phyloP scores from a whole-genome alignment of 2,888 invertebrate species.

The Xestoiulus laeticollis region DNA sequence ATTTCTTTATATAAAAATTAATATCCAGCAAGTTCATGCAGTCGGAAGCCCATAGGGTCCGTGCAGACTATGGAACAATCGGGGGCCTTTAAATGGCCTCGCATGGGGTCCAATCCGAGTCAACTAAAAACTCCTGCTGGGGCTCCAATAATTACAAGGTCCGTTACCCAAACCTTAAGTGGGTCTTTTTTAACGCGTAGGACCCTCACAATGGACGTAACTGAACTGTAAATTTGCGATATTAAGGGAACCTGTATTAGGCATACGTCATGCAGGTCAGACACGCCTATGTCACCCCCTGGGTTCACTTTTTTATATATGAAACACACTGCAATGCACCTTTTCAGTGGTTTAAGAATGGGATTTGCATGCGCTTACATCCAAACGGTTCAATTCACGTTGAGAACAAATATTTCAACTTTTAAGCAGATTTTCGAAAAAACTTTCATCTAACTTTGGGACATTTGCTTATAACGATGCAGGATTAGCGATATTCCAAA shows the following conservation, averaged over 20 bases:
- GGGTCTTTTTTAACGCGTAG: slow-evolving; percentile 19
- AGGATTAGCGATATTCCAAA: too few species aligned
- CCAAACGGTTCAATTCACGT: not conserved
- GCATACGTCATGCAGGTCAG: slow-evolving; percentile 45
- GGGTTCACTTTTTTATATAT: not conserved
- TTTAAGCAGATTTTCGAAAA: not conserved
- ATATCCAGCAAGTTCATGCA: slow-evolving; percentile 36
- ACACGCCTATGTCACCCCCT: slow-evolving; percentile 38
- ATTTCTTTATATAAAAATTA: slow-evolving; percentile 42
- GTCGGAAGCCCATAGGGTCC: slow-evolving; percentile 28
- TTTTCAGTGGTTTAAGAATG: not conserved
- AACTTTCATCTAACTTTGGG: not conserved
- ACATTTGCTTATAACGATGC: too few species aligned
- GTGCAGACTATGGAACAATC: not conserved
- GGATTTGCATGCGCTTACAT: not conserved
- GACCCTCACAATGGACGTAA: slow-evolving; percentile 42
- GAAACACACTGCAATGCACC: not conserved
- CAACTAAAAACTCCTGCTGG: slow-evolving; percentile 43
- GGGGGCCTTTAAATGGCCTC: slow-evolving; percentile 44
- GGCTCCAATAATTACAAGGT: slow-evolving; percentile 49
- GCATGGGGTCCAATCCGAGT: not conserved
- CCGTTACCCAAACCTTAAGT: slow-evolving; percentile 52
- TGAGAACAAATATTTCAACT: not conserved
- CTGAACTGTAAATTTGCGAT: slow-evolving; percentile 39
- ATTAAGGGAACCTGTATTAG: slow-evolving; percentile 36